phyloP scores from a whole-genome alignment of 64 coral and sea anemone species.

The Catalaphyllia jardinei region DNA sequence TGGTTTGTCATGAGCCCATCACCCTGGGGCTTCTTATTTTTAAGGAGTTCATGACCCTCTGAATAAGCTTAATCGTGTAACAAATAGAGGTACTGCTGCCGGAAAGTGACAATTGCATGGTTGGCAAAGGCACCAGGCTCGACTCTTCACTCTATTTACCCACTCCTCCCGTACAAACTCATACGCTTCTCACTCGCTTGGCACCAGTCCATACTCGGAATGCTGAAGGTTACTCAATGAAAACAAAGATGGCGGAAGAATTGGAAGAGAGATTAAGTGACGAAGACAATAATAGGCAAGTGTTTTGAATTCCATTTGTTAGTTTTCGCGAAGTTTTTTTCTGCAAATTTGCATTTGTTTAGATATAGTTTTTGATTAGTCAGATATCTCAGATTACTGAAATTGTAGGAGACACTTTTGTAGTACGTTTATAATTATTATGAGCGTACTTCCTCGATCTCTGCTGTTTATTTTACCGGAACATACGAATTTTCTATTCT shows the following conservation, averaged over 20 bases:
- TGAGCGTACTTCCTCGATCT: no score
- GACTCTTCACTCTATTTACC: no score
- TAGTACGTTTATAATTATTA: no score
- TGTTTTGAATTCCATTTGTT: not conserved
- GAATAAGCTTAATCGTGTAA: no score
- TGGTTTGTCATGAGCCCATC: no score
- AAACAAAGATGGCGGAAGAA: conserved; percentile 40
- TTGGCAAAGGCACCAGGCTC: no score
- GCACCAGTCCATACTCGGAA: not conserved
- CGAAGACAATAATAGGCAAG: not conserved
- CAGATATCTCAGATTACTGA: not conserved
- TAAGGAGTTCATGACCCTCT: no score
- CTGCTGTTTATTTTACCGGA: not conserved
- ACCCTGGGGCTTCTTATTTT: no score
- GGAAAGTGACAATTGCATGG: no score
- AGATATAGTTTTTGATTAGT: not conserved
- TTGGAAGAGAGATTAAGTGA: not conserved
- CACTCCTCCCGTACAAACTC: no score
- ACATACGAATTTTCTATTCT: not conserved
- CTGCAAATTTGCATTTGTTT: not conserved
- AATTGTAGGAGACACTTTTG: not conserved
- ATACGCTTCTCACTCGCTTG: not conserved
- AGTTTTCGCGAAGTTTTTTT: not conserved
- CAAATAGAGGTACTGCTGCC: no score
- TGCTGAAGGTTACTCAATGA: conserved; percentile 2